phyloP scores from a whole-genome alignment of 1,140 invertebrate genomes.

The Bombus confusus region DNA sequence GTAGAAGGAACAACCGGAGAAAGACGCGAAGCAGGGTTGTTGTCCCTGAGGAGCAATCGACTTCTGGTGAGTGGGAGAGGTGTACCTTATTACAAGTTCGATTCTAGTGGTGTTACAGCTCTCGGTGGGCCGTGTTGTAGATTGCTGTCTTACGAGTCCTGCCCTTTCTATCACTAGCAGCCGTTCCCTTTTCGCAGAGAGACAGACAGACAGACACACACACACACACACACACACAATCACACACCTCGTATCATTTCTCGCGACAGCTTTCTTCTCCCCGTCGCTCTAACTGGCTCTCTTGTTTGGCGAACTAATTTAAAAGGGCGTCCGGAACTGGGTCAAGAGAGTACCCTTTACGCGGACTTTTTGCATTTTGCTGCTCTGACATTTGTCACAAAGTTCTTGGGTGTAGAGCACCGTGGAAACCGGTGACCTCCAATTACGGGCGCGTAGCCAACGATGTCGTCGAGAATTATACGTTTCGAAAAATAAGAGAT shows the following conservation, averaged over 20 bases:
- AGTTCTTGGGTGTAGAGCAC: neutral
- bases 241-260: conserved; percentile 51
- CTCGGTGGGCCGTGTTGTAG: conserved; percentile 70
- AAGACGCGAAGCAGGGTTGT: conserved; percentile 5
- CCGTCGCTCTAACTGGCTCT: neutral
- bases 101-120: conserved; percentile 74
- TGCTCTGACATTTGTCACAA: conserved; percentile 6
- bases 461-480: neutral
- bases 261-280: conserved; percentile 24
- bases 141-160: conserved; percentile 68
- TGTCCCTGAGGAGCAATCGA: conserved; percentile 69
- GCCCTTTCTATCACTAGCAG: conserved; percentile 52
- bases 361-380: neutral
- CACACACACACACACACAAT: too few species aligned
- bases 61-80: conserved; percentile 65
- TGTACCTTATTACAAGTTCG: conserved; percentile 79
- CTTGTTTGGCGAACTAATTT: conserved; percentile 68
- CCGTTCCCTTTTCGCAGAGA: conserved; percentile 22
- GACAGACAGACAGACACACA: conserved; percentile 4
- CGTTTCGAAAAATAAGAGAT: neutral
- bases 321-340: conserved; percentile 61
- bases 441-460: neutral
- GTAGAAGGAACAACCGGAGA: conserved; percentile 16
- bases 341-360: conserved; percentile 56
- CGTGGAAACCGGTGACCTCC: neutral